Evolutionary conservation across 2,797 vertebrate genomes (phyloP).

Genomic region (Masticophis lateralis): DNA sequence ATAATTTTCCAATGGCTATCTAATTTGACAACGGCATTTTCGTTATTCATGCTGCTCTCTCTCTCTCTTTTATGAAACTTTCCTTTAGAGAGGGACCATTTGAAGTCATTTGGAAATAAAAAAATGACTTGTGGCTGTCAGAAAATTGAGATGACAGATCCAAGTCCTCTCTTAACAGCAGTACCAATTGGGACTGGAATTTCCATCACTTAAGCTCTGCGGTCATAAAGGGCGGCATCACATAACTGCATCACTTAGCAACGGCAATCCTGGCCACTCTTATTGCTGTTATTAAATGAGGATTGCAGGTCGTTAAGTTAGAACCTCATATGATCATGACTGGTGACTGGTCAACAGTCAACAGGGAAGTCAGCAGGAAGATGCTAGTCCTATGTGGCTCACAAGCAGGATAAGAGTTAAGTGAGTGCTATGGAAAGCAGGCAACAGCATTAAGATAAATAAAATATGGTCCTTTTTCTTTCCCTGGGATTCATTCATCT

Average conservation of each 20-base stretch:
- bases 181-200: background rate
- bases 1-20: background rate
- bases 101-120: background rate
- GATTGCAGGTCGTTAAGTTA: background rate
- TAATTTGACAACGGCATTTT: background rate
- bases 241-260: background rate
- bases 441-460: background rate
- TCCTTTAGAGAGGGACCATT: background rate
- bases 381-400: background rate
- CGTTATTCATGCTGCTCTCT: background rate
- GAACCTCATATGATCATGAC: background rate
- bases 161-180: background rate
- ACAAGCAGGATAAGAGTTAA: background rate
- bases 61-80: background rate
- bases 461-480: background rate
- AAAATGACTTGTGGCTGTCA: background rate
- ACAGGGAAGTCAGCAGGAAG: background rate
- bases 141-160: background rate
- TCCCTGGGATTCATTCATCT: background rate
- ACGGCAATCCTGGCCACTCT: background rate
- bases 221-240: background rate
- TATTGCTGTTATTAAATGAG: background rate
- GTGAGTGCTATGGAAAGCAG: no score
- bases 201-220: background rate
- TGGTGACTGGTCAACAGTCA: background rate